These are phyloP conservation scores for Onchidella celtica DNA, from an alignment of 2,888 invertebrate species.

Conservation along the genomic window DNA sequence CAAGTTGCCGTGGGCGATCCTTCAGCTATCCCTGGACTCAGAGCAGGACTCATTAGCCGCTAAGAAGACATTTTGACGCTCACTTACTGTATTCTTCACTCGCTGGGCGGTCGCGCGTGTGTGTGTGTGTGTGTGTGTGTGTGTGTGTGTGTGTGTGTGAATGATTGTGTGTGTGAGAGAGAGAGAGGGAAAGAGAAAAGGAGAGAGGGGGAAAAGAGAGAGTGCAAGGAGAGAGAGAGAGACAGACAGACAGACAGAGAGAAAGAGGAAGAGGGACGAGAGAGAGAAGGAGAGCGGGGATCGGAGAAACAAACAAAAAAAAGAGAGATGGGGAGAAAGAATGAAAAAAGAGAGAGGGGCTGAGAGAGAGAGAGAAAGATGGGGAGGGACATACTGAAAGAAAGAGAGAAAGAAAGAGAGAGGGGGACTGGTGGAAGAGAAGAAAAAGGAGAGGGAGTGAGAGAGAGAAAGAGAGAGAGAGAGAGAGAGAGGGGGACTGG, in stretches of 20 bases:
- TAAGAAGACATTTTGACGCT: constrained; percentile 1
- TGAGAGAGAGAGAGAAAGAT: background rate
- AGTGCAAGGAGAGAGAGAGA: too few relatives aligned
- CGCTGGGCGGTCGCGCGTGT: too few relatives aligned
- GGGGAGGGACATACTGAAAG: background rate
- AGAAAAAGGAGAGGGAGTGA: background rate
- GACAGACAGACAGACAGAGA: too few relatives aligned
- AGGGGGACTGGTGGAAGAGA: background rate
- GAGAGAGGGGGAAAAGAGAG: too few relatives aligned
- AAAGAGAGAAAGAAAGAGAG: background rate
- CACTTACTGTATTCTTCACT: too few relatives aligned
- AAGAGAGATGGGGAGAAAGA: background rate
- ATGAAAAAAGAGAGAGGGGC: background rate
- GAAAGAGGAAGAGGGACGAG: too few relatives aligned
- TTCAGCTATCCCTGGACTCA: background rate
- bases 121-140: too few relatives aligned
- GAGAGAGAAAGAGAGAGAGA: background rate
- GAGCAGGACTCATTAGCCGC: constrained; percentile 14
- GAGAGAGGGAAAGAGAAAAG: too few relatives aligned
- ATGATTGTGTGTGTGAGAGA: too few relatives aligned
- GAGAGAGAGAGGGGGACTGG: background rate
- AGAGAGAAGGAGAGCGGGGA: background rate
- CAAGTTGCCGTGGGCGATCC: constrained; percentile 25
- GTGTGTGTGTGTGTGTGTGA: too few relatives aligned
- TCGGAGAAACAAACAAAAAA: background rate